phyloP scores from a whole-genome alignment of 2,113 vertebrate species.

The Tinamus guttatus region DNA sequence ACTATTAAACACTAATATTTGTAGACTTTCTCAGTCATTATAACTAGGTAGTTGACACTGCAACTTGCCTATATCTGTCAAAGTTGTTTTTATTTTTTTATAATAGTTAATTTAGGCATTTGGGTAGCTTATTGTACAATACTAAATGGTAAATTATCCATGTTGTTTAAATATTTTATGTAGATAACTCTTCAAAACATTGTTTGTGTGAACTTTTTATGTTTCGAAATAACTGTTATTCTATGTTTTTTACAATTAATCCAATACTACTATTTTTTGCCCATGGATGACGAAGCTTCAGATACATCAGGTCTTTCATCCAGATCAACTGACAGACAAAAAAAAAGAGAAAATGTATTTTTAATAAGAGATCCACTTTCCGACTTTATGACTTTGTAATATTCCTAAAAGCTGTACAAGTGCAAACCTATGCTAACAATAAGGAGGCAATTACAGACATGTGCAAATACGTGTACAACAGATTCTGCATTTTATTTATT shows the following conservation, averaged over 20 bases:
- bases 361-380: constrained; percentile 81
- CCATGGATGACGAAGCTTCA: constrained; percentile 76
- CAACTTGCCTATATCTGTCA: constrained; percentile 82
- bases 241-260: constrained; percentile 78
- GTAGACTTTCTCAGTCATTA: constrained; percentile 81
- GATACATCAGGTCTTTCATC: constrained; percentile 77
- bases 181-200: constrained; percentile 79
- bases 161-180: constrained; percentile 83
- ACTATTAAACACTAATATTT: constrained; percentile 79
- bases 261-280: constrained; percentile 80
- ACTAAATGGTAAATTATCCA: constrained; percentile 83
- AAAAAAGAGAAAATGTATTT: constrained; percentile 81
- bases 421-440: constrained; percentile 74
- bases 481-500: constrained; percentile 87
- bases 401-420: constrained; percentile 79
- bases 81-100: constrained; percentile 76
- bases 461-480: constrained; percentile 84
- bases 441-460: constrained; percentile 83
- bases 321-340: constrained; percentile 74
- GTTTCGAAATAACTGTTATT: constrained; percentile 74
- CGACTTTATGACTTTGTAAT: constrained; percentile 81
- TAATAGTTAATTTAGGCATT: constrained; percentile 80
- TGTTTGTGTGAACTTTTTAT: constrained; percentile 74
- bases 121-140: constrained; percentile 77
- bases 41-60: constrained; percentile 83